A percentile compares a stretch with the other conserved stretches of the same genome.
Conservation (phyloP, 2,797 vertebrate genomes). For the Rhyacichthys aspro region DNA sequence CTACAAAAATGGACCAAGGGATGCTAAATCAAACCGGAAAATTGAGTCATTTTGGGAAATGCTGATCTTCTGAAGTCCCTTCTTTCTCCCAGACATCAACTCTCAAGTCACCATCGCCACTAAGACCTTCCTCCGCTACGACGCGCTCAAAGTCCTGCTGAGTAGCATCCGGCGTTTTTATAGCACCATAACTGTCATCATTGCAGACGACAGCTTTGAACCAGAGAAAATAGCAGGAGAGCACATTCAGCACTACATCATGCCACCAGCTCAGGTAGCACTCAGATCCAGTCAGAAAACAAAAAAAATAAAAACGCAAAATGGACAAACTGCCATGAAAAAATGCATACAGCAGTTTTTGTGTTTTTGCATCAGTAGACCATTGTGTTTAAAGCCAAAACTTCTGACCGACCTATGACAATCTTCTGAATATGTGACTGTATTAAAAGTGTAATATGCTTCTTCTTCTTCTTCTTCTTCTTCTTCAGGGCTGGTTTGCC, state of each 20-base stretch:
- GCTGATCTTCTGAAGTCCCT: no score
- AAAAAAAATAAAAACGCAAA: no score
- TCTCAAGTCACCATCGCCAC: slow-evolving; percentile 7
- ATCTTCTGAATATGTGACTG: no score
- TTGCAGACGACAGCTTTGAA: slow-evolving; percentile 77
- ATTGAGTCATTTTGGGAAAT: no score
- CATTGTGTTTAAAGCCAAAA: no score
- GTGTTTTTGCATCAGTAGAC: no score
- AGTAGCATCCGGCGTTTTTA: slow-evolving; percentile 74
- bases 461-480: background rate
- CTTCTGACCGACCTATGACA: no score
- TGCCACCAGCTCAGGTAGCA: slow-evolving; percentile 81
- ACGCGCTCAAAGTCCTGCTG: slow-evolving; percentile 48
- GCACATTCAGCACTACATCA: slow-evolving; percentile 72
- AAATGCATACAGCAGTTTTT: no score
- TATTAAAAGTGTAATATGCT: no score
- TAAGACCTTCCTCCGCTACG: slow-evolving; percentile 5
- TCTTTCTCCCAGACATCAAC: background rate
- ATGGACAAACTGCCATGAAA: no score
- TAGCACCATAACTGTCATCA: slow-evolving; percentile 72
- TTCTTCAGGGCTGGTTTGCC: slow-evolving; percentile 10
- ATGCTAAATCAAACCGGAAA: no score
- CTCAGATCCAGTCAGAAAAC: background rate
- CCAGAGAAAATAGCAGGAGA: slow-evolving; percentile 63
- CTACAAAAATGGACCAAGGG: no score